Evolutionary conservation across 1,140 invertebrate genomes (phyloP), one percentile per base, ranked within the genome.

Genomic region (Heliothis subflexa): DNA sequence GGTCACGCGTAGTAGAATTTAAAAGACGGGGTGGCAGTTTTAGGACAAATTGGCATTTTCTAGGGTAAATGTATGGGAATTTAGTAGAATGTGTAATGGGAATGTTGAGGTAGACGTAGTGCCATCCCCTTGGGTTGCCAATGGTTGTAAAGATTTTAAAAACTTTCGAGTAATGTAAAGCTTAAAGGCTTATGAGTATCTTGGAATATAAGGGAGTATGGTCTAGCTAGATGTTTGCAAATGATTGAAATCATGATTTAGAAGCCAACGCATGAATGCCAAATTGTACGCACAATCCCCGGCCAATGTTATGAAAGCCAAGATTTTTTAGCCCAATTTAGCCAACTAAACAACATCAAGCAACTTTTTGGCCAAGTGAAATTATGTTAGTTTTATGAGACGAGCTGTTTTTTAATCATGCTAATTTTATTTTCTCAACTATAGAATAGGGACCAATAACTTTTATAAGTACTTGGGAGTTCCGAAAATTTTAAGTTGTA

Each of bases 211-310:
- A 13, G 2, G 21, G 12, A 49, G 40, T 74, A 49, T 3, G 45
- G 3, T 16, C 18, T 16, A 28, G 21, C 21, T 14, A 25, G 18
- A 47, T 45, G 33, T 55, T 18, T 40, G 55, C 33, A 18, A 59
- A 50, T 62, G 45, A 49, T 61, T 61, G 3, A 4, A n/a, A n/a
- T 14, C 1, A 2, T 49, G 21, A 61, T 61, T 75, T 64, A 75
- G 11, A n/a, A 64, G 59, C 73, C 73, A 75, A 75, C 18, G 59
- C 59, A 50, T 64, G 11, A 61, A 55, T 72, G 73, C 73, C 73
- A 75, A 75, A 75, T 64, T 75, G 52, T 70, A 75, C 59, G 73
- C 73, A 52, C 73, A 62, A 75, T 33, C 47, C 57, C 59, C 25
- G 25, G 57, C 45, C 57, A 74, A 64, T 33, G n/a, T 74, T 49